Evolutionary conservation across 2,888 invertebrate species (phyloP).

Genomic region (Apocheima hispidaria): DNA sequence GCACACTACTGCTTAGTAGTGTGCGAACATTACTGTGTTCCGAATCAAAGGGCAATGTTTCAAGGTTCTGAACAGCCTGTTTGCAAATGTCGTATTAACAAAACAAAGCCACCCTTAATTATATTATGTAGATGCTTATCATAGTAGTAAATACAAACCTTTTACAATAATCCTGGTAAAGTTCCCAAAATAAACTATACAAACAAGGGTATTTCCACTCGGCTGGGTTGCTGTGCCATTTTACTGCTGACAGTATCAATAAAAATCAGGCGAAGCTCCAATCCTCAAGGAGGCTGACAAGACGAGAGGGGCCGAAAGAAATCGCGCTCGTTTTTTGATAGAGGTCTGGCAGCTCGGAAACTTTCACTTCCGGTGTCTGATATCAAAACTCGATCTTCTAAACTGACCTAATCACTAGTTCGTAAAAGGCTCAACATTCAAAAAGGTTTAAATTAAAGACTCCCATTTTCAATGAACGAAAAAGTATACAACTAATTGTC

Average conservation of each 20-base stretch:
- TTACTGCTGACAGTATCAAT: constrained; percentile 43
- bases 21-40: too few relatives aligned
- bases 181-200: constrained; percentile 22
- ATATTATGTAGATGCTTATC: constrained; percentile 16
- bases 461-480: constrained; percentile 43
- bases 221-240: constrained; percentile 24
- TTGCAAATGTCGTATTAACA: constrained; percentile 2
- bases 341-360: constrained; percentile 62
- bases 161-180: constrained; percentile 18
- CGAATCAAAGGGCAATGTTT: background rate
- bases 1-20: too few relatives aligned
- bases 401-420: constrained; percentile 29
- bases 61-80: too few relatives aligned
- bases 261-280: constrained; percentile 49
- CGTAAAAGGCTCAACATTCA: constrained; percentile 30
- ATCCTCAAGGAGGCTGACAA: constrained; percentile 50
- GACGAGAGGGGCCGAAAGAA: constrained; percentile 56
- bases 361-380: constrained; percentile 45
- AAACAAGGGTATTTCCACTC: constrained; percentile 23
- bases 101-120: constrained; percentile 16
- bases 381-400: constrained; percentile 31
- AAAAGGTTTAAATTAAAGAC: constrained; percentile 47
- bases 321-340: constrained; percentile 56
- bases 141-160: constrained; percentile 18
- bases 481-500: constrained; percentile 61